Percentiles rank a stretch among this genome's conserved stretches.
phyloP scores from a whole-genome alignment of 2,888 invertebrate genomes.

The Eugnorisma glareosa region DNA sequence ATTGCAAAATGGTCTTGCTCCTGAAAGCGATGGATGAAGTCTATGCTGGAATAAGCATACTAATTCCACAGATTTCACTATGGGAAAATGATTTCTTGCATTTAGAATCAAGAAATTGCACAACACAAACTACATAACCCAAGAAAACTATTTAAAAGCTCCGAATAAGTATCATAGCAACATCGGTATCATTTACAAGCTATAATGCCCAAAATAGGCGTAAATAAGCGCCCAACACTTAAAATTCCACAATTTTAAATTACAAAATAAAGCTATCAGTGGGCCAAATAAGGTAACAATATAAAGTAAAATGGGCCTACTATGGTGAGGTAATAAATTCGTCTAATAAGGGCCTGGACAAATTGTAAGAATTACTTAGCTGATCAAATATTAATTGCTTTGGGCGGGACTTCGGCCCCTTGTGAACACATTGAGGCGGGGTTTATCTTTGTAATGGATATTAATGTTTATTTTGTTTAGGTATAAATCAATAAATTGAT shows the following conservation, averaged over 20 bases:
- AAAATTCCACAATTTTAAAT: conserved; percentile 60
- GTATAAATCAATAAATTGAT: not conserved
- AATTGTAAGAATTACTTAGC: conserved; percentile 79
- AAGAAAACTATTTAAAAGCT: conserved; percentile 10
- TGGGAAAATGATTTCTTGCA: not conserved
- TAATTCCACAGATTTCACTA: not conserved
- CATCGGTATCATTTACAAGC: conserved; percentile 23
- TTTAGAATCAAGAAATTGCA: not conserved
- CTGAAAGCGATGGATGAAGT: too few relatives aligned
- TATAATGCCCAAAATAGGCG: conserved; percentile 32
- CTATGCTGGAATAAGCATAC: too few relatives aligned
- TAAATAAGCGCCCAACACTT: conserved; percentile 38
- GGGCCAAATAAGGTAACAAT: conserved; percentile 69
- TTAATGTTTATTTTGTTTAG: conserved; percentile 22
- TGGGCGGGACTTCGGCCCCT: conserved; percentile 53
- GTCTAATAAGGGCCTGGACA: conserved; percentile 77
- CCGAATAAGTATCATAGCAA: conserved; percentile 24
- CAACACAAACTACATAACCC: not conserved
- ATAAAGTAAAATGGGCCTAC: conserved; percentile 72
- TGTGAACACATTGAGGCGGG: conserved; percentile 36
- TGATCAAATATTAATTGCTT: conserved; percentile 77
- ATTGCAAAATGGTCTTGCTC: too few relatives aligned
- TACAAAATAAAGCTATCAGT: conserved; percentile 71
- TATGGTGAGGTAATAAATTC: conserved; percentile 77
- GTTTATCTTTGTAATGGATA: conserved; percentile 20